Conservation (phyloP, 2,113 vertebrate species). For the Peromyscus californicus region DNA sequence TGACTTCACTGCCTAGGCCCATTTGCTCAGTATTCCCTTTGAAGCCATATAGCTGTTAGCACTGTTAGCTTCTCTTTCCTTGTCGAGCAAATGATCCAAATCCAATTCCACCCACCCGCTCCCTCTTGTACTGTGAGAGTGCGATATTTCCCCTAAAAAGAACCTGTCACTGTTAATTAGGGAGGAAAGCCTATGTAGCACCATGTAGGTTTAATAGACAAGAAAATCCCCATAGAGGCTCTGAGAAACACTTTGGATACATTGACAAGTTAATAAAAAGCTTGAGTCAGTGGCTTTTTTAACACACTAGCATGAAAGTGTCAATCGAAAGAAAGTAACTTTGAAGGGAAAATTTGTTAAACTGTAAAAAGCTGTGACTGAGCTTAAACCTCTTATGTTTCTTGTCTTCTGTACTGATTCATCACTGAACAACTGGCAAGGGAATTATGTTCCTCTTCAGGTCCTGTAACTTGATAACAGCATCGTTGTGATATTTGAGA, state of each 20-base stretch:
- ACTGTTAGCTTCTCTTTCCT: conserved; percentile 57
- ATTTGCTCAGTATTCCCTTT: conserved; percentile 36
- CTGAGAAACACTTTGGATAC: conserved; percentile 66
- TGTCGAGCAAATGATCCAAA: conserved; percentile 73
- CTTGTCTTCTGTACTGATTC: conserved; percentile 10
- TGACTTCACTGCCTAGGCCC: conserved; percentile 33
- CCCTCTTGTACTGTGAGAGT: conserved; percentile 61
- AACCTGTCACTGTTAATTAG: conserved; percentile 77
- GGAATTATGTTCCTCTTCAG: neutral
- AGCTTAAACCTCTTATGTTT: conserved; percentile 56
- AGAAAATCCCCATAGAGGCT: conserved; percentile 67
- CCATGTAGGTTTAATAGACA: conserved; percentile 72
- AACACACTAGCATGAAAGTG: conserved; percentile 64
- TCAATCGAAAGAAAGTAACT: conserved; percentile 67
- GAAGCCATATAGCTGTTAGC: conserved; percentile 9
- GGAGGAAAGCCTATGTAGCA: conserved; percentile 58
- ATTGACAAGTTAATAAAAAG: conserved; percentile 78
- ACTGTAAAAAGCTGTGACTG: conserved; percentile 44
- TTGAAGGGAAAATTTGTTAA: conserved; percentile 58
- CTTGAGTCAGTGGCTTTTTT: conserved; percentile 73
- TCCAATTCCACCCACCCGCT: conserved; percentile 71
- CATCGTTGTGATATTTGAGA: neutral
- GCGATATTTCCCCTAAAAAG: conserved; percentile 69
- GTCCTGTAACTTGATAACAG: neutral
- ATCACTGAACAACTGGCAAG: conserved; percentile 55